Base-by-base conservation (phyloP, 2,113 vertebrate genomes). In the Corythornis vintsioides region DNA sequence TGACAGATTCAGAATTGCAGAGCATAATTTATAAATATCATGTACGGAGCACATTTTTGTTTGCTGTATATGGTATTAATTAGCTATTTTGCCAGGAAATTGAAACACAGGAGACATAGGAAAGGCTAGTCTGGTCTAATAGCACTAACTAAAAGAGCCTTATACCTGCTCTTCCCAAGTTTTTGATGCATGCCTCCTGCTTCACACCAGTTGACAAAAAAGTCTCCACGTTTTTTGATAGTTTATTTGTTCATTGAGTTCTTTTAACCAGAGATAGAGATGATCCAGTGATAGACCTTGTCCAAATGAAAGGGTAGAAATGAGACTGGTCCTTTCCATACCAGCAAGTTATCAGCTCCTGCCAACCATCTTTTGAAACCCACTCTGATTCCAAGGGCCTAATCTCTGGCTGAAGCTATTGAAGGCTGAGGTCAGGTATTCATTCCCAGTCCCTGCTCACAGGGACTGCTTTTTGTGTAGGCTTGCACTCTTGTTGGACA, bases 11-110 rank as follows among this genome's bases (percentile, higher is more conserved):
- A 0, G 71, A 86, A 69, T 53, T 83, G 47, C 38, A 40, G 60
- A 78, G 83, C 81, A 47, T 92, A 78, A 90, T 81, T 93, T 95
- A 77, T 88, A 92, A 92, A 93, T 81, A 81, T 70, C 61, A 65
- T 60, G 77, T 84, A 53, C 61, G 60, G 65, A 92, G 86, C 52
- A 81, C 89, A 61, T 77, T 88, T 92, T 74, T 94, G 43, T 94
- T 94, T 96, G 47, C 52, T 66, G 40, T 33, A 83, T 64, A 47
- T 61, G 76, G 13, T 77, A 90, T 61, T 88, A 92, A 92, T 94
- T 88, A 86, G n/a, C n/a, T 83, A 79, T 92, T 93, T 94, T 93
- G 28, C 52, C 21, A 50, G 59, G 75, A 92, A 76, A 45, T 59
- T 31, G 71, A 78, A 38, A 38, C 5, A 25, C 3, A 35, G 29